Percentiles rank a stretch among this genome's conserved stretches.
These are phyloP conservation scores for Cryptoblepharus egeriae DNA, from an alignment of 2,797 vertebrate species.

Conservation along the genomic window DNA sequence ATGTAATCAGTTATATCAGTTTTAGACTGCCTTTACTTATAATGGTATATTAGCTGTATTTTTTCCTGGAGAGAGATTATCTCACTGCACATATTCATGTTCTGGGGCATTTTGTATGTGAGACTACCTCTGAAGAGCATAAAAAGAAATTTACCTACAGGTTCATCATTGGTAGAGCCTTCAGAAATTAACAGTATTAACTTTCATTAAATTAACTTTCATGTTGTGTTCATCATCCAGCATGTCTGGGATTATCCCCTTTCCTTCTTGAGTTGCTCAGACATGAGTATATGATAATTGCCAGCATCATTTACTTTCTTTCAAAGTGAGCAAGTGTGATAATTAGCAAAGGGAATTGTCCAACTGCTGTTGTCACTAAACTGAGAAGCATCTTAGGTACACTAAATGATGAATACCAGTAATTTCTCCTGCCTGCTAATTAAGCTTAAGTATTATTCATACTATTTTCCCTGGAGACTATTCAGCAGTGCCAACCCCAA, in stretches of 20 bases:
- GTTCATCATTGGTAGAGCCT: neutral
- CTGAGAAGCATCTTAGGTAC: neutral
- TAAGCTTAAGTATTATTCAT: slow-evolving; percentile 30
- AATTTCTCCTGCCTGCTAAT: neutral
- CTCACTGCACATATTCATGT: too few relatives aligned
- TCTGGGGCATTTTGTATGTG: too few relatives aligned
- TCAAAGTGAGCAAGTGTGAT: slow-evolving; percentile 17
- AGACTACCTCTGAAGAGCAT: neutral
- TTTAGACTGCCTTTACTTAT: too few relatives aligned
- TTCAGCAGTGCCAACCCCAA: neutral
- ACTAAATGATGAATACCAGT: slow-evolving; percentile 10
- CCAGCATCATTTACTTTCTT: neutral
- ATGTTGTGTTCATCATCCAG: neutral
- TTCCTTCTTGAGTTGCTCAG: neutral
- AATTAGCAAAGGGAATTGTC: slow-evolving; percentile 8
- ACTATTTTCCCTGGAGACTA: neutral
- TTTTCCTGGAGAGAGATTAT: too few relatives aligned
- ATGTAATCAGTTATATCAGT: too few relatives aligned
- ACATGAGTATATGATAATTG: neutral
- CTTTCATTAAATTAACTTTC: neutral
- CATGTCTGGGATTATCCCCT: neutral
- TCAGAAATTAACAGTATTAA: too few relatives aligned
- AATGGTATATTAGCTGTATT: too few relatives aligned
- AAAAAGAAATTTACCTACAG: neutral
- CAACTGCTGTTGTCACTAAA: slow-evolving; percentile 6